Evolutionary conservation across 1,140 invertebrate species (phyloP).

Genomic region (Leucophenga varia): DNA sequence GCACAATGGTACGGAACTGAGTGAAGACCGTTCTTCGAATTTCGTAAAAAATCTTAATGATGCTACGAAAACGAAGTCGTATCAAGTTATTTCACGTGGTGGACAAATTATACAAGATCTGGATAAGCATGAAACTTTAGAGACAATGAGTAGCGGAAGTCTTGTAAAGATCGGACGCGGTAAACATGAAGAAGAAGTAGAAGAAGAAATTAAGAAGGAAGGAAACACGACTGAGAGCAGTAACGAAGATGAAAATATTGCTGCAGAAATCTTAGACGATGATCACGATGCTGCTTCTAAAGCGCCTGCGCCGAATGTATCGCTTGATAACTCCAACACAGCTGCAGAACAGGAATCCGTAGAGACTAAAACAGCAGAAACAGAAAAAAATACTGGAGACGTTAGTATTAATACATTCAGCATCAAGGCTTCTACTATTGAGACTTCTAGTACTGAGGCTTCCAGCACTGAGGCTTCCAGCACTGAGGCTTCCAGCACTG

Average conservation of each 20-base stretch:
- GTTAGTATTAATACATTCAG: too few species aligned
- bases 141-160: too few species aligned
- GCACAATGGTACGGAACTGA: constrained; percentile 22
- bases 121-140: neutral
- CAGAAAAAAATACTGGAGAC: too few species aligned
- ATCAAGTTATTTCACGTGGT: constrained; percentile 22
- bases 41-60: constrained; percentile 23
- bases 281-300: constrained; percentile 15
- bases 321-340: constrained; percentile 29
- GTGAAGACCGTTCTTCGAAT: constrained; percentile 26
- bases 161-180: neutral
- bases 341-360: constrained; percentile 32
- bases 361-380: constrained; percentile 11
- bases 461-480: constrained; percentile 1
- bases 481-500: constrained; percentile 6
- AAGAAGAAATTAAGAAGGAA: too few species aligned
- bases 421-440: too few species aligned
- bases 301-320: constrained; percentile 16
- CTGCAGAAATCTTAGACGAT: constrained; percentile 35
- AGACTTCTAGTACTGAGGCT: neutral
- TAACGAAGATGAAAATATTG: constrained; percentile 35
- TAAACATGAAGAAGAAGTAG: neutral
- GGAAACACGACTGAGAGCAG: too few species aligned
- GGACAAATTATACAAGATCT: constrained; percentile 14
- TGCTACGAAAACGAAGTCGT: neutral